Conservation (phyloP, 2,888 invertebrate genomes). For the Crocallis elinguaria region DNA sequence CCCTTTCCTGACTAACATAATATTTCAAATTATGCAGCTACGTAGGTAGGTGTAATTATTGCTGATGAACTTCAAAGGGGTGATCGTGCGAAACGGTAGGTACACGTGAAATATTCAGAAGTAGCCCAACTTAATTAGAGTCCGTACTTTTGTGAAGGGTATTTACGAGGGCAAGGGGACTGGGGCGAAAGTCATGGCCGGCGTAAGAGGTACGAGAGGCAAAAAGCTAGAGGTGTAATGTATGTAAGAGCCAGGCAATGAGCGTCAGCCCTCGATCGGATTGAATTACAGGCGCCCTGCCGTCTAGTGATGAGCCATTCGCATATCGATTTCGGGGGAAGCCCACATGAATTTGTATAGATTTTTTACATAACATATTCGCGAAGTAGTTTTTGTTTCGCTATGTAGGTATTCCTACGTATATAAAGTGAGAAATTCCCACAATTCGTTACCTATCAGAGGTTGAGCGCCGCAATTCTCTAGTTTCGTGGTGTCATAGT, state of each 20-base stretch:
- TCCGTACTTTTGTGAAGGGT: conserved; percentile 59
- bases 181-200: conserved; percentile 57
- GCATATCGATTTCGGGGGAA: conserved; percentile 49
- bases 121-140: conserved; percentile 71
- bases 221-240: conserved; percentile 55
- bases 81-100: conserved; percentile 45
- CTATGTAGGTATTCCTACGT: neutral
- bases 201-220: conserved; percentile 21
- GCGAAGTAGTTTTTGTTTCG: neutral
- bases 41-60: conserved; percentile 45
- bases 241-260: conserved; percentile 64
- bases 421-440: too few species aligned
- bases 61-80: conserved; percentile 52
- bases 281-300: conserved; percentile 69
- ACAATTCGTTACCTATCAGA: too few species aligned
- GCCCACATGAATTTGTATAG: conserved; percentile 36
- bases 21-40: conserved; percentile 50
- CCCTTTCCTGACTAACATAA: conserved; percentile 23
- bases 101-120: conserved; percentile 66
- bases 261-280: conserved; percentile 67
- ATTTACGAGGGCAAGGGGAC: conserved; percentile 62
- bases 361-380: conserved; percentile 28
- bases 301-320: conserved; percentile 66
- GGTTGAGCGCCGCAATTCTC: too few species aligned
- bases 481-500: too few species aligned